Evolutionary conservation across 2,797 vertebrate genomes (phyloP).

Genomic region (Taenioides sp.): DNA sequence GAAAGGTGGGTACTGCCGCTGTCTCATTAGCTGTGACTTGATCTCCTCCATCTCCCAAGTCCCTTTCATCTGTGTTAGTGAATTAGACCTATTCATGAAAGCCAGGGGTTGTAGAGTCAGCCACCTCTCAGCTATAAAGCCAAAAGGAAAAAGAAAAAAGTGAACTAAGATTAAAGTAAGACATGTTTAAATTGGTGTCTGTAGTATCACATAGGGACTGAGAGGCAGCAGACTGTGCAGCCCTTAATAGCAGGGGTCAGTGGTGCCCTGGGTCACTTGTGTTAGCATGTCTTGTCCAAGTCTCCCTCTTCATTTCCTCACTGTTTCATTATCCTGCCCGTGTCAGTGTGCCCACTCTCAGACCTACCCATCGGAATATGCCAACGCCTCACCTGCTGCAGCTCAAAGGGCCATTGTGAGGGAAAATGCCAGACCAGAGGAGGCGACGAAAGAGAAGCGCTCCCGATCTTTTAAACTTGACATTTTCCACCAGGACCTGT

Average conservation of each 20-base stretch:
- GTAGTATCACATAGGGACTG: constrained; percentile 27
- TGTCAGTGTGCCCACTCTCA: constrained; percentile 55
- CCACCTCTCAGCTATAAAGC: constrained; percentile 32
- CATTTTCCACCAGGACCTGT: constrained; percentile 75
- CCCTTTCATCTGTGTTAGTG: constrained; percentile 51
- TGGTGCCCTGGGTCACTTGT: constrained; percentile 45
- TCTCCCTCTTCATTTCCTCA: constrained; percentile 55
- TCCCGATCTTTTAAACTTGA: constrained; percentile 74
- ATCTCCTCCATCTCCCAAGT: constrained; percentile 45
- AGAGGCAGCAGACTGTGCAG: constrained; percentile 54
- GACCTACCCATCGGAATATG: constrained; percentile 71
- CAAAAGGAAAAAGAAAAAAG: constrained; percentile 7
- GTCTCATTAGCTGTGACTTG: constrained; percentile 41
- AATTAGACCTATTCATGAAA: constrained; percentile 32
- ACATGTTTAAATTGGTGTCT: constrained; percentile 20
- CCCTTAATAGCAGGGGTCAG: constrained; percentile 54
- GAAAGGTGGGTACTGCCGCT: constrained; percentile 88
- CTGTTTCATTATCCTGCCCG: constrained; percentile 68
- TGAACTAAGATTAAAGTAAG: constrained; percentile 17
- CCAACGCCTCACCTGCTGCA: constrained; percentile 72
- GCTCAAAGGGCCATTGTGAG: constrained; percentile 78
- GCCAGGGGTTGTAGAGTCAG: constrained; percentile 45
- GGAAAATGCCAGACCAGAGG: constrained; percentile 75
- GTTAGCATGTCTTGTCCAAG: constrained; percentile 61
- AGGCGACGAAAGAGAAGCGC: constrained; percentile 72